A percentile compares a stretch with the other conserved stretches of the same genome.
Evolutionary conservation across 2,888 invertebrate species (phyloP).

Genomic region (Timema podura): DNA sequence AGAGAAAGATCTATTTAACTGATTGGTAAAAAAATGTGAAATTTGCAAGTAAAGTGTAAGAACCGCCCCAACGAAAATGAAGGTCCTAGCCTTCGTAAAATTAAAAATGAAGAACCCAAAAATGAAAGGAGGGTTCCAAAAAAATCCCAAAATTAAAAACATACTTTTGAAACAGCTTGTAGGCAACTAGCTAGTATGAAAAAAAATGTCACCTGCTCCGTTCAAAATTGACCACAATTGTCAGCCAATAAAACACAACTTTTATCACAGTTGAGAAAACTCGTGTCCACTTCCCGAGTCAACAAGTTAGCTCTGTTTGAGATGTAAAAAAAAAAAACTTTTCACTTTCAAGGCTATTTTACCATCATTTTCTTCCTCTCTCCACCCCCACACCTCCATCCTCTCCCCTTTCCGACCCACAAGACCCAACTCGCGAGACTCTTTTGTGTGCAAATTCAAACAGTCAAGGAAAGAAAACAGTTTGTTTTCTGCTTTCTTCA

Average conservation of each 20-base stretch:
- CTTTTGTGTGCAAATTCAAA: constrained; percentile 20
- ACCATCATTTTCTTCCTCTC: too few relatives aligned
- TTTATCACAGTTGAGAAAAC: constrained; percentile 16
- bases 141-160: too few relatives aligned
- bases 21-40: too few relatives aligned
- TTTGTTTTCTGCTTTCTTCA: constrained; percentile 17
- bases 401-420: constrained; percentile 5
- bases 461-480: constrained; percentile 18
- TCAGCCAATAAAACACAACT: constrained; percentile 11
- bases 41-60: too few relatives aligned
- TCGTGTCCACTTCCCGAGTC: constrained; percentile 14
- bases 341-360: constrained; percentile 5
- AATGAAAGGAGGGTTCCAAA: too few relatives aligned
- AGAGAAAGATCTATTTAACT: too few relatives aligned
- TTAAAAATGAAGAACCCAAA: too few relatives aligned
- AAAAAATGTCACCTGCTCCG: constrained; percentile 11
- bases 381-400: not conserved
- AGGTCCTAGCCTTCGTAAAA: too few relatives aligned
- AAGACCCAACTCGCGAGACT: constrained; percentile 9
- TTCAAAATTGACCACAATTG: constrained; percentile 12
- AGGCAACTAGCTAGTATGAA: too few relatives aligned
- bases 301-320: constrained; percentile 3
- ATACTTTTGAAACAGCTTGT: too few relatives aligned
- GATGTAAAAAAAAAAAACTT: constrained; percentile 7
- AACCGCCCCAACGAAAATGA: too few relatives aligned